Percentiles rank a stretch among this genome's conserved stretches.
phyloP scores from a whole-genome alignment of 2,113 vertebrate genomes.

The Melanocharis versteri region DNA sequence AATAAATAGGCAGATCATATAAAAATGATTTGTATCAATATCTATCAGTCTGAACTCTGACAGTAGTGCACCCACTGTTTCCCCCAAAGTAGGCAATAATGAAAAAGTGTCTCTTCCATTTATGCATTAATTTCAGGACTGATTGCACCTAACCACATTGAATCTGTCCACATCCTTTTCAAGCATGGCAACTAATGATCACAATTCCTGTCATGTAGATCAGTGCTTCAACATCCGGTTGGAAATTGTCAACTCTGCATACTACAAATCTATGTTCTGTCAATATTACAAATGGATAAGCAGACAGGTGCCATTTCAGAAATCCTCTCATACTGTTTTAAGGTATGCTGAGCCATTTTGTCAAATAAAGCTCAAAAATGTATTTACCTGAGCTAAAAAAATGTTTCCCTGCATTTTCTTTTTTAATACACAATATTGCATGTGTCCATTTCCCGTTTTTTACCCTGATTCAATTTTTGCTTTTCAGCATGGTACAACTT shows the following conservation, averaged over 20 bases:
- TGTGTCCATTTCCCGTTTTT: not conserved
- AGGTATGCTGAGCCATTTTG: not conserved
- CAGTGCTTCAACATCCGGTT: slow-evolving; percentile 35
- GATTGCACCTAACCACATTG: slow-evolving; percentile 61
- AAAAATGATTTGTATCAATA: slow-evolving; percentile 70
- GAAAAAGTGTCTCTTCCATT: slow-evolving; percentile 66
- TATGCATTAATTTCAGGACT: slow-evolving; percentile 65
- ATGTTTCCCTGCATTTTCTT: not conserved
- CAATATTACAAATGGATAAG: slow-evolving; percentile 58
- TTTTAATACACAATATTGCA: not conserved
- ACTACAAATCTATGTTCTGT: slow-evolving; percentile 50
- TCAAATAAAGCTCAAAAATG: not conserved
- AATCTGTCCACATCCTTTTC: slow-evolving; percentile 55
- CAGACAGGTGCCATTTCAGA: slow-evolving; percentile 43
- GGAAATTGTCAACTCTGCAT: slow-evolving; percentile 64
- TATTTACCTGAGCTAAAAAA: not conserved
- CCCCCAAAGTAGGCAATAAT: slow-evolving; percentile 60
- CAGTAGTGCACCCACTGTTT: slow-evolving; percentile 57
- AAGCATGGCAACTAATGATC: slow-evolving; percentile 50
- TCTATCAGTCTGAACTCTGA: slow-evolving; percentile 68
- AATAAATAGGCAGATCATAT: slow-evolving; percentile 69
- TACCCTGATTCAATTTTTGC: not conserved
- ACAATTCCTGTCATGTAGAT: slow-evolving; percentile 47
- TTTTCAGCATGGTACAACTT: not conserved
- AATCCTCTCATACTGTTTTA: not conserved